Percentiles rank a stretch among this genome's conserved stretches.
These are phyloP conservation scores for Sylvia atricapilla DNA, from an alignment of 2,113 vertebrate species.

Conservation along the genomic window DNA sequence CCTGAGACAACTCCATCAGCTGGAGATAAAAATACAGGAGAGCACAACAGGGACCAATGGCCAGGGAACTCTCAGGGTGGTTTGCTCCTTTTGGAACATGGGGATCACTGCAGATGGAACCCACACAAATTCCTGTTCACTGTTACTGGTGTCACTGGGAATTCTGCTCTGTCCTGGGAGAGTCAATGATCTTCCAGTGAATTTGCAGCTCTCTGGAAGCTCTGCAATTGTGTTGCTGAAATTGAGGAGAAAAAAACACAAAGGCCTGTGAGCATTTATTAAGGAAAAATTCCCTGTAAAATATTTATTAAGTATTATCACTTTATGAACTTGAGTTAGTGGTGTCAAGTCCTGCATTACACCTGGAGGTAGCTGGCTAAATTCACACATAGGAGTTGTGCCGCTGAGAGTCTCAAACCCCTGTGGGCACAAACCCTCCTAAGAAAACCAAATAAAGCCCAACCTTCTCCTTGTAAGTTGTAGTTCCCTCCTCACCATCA, in stretches of 20 bases:
- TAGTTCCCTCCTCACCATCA: background rate
- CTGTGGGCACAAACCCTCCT: background rate
- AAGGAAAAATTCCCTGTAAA: background rate
- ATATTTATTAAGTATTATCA: background rate
- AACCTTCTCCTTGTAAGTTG: background rate
- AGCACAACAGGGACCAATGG: background rate
- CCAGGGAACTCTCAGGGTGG: background rate
- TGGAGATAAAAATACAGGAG: background rate
- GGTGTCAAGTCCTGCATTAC: background rate
- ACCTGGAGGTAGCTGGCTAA: background rate
- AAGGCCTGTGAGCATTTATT: background rate
- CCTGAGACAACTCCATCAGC: background rate
- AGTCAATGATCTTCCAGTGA: background rate
- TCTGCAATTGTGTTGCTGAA: background rate
- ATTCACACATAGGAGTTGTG: accelerated
- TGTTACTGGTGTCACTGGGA: background rate
- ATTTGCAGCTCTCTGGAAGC: background rate
- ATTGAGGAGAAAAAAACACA: background rate
- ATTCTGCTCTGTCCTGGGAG: background rate
- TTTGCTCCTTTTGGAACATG: background rate
- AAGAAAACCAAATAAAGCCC: background rate
- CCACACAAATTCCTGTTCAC: background rate
- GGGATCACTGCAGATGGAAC: background rate
- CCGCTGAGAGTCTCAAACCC: background rate
- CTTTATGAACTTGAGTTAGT: background rate